phyloP scores from a whole-genome alignment of 2,888 invertebrate genomes.

The Liodrosophila aerea region DNA sequence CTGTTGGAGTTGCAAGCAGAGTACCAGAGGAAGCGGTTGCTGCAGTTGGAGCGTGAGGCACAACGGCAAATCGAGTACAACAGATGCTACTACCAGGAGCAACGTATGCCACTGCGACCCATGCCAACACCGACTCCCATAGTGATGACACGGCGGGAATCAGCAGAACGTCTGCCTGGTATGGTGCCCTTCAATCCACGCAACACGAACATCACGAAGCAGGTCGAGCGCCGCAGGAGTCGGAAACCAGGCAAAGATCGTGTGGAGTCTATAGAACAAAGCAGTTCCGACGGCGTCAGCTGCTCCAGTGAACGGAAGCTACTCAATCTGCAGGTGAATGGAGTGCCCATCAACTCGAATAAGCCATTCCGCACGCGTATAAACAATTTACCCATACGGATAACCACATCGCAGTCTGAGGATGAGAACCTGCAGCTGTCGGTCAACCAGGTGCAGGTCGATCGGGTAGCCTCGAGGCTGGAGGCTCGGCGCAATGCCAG shows the following conservation, averaged over 20 bases:
- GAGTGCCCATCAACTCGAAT: conserved; percentile 17
- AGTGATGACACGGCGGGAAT: conserved; percentile 22
- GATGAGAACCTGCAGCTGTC: conserved; percentile 39
- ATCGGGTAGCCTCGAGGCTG: background rate
- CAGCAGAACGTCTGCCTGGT: conserved; percentile 61
- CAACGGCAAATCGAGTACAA: conserved; percentile 28
- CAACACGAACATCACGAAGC: background rate
- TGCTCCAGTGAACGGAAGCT: conserved; percentile 53
- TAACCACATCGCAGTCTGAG: conserved; percentile 43
- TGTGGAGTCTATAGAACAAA: too few species aligned
- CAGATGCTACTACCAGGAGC: conserved; percentile 17
- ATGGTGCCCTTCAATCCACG: conserved; percentile 46
- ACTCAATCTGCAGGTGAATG: conserved; percentile 41
- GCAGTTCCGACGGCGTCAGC: too few species aligned
- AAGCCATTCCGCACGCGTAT: conserved; percentile 47
- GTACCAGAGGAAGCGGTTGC: conserved; percentile 18
- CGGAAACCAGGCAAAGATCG: too few species aligned
- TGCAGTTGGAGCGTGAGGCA: conserved; percentile 24
- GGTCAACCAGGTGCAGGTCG: conserved; percentile 39
- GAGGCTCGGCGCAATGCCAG: conserved; percentile 2
- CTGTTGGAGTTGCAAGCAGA: conserved; percentile 34
- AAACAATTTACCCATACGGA: conserved; percentile 61
- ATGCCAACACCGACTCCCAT: conserved; percentile 11
- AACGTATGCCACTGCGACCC: conserved; percentile 22
- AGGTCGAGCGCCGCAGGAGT: conserved; percentile 37